Evolutionary conservation across 2,113 vertebrate genomes (phyloP).

Genomic region (Emydocephalus ijimae): DNA sequence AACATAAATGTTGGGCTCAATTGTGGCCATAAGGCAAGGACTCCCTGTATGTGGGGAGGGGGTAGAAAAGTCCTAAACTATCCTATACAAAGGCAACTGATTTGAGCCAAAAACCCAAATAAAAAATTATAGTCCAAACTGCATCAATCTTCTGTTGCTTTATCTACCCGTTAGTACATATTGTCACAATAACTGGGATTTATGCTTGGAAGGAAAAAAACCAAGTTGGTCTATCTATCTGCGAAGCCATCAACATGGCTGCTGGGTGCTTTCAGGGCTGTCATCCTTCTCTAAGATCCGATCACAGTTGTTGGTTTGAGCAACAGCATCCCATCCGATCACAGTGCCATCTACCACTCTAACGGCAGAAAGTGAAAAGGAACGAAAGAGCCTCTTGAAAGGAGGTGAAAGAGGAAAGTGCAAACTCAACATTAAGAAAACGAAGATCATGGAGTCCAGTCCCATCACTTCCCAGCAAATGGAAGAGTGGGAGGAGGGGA

Average conservation of each 20-base stretch:
- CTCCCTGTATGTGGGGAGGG: background rate
- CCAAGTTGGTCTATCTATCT: background rate
- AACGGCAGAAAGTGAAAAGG: background rate
- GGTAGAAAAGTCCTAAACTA: background rate
- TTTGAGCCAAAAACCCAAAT: constrained; percentile 22
- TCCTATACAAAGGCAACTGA: background rate
- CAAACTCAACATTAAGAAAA: background rate
- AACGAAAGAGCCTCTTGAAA: too few relatives aligned
- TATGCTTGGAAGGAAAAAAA: constrained; percentile 5
- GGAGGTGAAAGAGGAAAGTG: too few relatives aligned
- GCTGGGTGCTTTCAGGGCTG: fast-evolving
- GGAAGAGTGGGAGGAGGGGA: fast-evolving
- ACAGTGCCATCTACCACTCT: background rate
- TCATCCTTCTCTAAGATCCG: fast-evolving
- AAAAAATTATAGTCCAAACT: constrained; percentile 24
- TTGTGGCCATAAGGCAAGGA: background rate
- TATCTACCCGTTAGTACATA: background rate
- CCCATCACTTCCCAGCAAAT: too few relatives aligned
- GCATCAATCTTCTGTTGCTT: constrained; percentile 8
- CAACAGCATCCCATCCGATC: background rate
- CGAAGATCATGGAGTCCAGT: background rate
- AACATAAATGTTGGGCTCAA: background rate
- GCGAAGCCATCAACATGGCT: background rate
- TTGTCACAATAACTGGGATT: constrained; percentile 17
- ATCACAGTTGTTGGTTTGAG: background rate